Evolutionary conservation across 92 coral and sea anemone genomes (phyloP), one percentile per base, ranked within the genome.

Genomic region (Porites divaricata): DNA sequence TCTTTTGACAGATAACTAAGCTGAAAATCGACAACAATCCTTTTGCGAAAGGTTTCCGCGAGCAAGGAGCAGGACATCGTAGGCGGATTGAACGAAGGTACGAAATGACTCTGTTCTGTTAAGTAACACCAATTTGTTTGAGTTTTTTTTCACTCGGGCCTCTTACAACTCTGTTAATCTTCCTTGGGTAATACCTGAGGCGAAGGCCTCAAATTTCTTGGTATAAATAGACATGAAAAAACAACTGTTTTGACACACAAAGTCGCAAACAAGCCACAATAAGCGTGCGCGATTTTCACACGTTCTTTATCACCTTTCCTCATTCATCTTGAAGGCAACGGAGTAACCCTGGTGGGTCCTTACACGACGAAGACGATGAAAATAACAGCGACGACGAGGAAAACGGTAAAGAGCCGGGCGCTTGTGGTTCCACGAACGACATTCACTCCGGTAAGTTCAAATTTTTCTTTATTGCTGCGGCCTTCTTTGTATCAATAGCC

Each of bases 1-100:
- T 61, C 20, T 20, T 5, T 49, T 10, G 73, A 62, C 90, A 97
- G 99, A 90, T 97, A 24, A 97, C 99, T 57, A 96, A 97, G 86
- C 86, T 97, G 64, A 97, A 97, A 85, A 97, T 97, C 79, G 98
- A 97, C 88, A 91, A 97, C 90, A 97, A 97, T 74, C 99, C 99
- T 23, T 97, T 97, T 72, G 99, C 99, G 2, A 97, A 97, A 78
- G 99, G 99, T 61, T 97, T 97, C 78, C 91, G 99, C 35, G 98
- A 97, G 72, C 93, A 95, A 63, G 99, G 99, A 66, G 99, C 99
- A 1, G 99, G 99, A 1, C 99, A 97, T 22, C 85, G 96, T 61
- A 87, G 98, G 78, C 90, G 99, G 17, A 79, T 95, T 81, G 99
- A 97, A 25, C 80, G 98, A 90, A 90, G 99, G 99, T 97, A 89